Conservation (phyloP, 64 coral and sea anemone species). For the Porites australiensis region DNA sequence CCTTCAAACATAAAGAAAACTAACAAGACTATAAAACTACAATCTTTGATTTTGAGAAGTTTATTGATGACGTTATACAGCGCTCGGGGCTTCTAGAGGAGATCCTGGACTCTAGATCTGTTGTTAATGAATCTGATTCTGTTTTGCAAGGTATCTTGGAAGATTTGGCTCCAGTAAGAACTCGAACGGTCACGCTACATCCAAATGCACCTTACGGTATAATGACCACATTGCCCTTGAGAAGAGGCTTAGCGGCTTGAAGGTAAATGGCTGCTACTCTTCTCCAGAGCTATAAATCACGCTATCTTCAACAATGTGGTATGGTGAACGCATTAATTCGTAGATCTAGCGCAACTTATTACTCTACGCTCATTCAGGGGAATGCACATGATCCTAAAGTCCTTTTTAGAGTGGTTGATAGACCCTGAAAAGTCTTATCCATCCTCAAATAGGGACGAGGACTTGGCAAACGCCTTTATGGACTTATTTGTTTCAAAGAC, state of each 20-base stretch:
- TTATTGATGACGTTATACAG: neutral
- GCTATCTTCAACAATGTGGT: constrained; percentile 40
- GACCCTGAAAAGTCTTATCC: neutral
- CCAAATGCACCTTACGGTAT: constrained; percentile 61
- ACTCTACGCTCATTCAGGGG: constrained; percentile 55
- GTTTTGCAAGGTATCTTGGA: constrained; percentile 1
- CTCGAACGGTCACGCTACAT: constrained; percentile 32
- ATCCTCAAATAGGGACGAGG: neutral
- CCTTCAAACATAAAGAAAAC: neutral
- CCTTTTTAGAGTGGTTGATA: constrained; percentile 59
- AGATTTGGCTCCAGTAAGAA: no score
- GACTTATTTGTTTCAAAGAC: neutral
- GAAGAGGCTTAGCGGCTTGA: constrained; percentile 46
- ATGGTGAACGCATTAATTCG: constrained; percentile 58
- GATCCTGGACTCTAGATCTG: neutral
- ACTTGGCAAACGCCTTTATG: neutral
- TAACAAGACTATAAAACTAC: neutral
- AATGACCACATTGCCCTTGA: constrained; percentile 28
- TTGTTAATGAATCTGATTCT: constrained; percentile 17
- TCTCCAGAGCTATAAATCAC: constrained; percentile 32
- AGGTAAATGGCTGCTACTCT: constrained; percentile 53
- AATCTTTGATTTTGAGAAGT: neutral
- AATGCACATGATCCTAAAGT: constrained; percentile 55
- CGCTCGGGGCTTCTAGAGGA: neutral
- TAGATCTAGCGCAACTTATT: constrained; percentile 48